These are phyloP conservation scores for Engystomops pustulosus DNA, from an alignment of 2,113 vertebrate species.

Conservation along the genomic window DNA sequence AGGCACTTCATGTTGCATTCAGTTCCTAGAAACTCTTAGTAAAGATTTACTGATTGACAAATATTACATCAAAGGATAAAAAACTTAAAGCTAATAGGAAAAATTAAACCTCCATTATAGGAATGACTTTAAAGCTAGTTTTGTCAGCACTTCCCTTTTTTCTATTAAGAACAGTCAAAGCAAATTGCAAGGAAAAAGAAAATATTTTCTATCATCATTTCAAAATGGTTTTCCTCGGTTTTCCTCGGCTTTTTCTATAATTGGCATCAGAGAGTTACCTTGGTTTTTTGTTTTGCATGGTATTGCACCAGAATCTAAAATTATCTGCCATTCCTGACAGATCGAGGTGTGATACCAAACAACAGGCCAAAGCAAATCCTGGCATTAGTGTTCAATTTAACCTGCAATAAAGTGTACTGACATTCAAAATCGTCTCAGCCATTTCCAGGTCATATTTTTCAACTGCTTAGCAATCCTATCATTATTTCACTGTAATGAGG, in stretches of 20 bases:
- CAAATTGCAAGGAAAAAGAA: slow-evolving; percentile 19
- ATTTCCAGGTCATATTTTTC: slow-evolving; percentile 58
- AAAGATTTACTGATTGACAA: slow-evolving; percentile 41
- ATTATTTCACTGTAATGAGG: slow-evolving; percentile 60
- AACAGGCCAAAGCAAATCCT: slow-evolving; percentile 52
- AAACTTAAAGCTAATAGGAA: slow-evolving; percentile 23
- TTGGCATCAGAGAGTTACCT: slow-evolving; percentile 12
- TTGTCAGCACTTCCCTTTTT: slow-evolving; percentile 4
- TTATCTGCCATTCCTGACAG: slow-evolving; percentile 40
- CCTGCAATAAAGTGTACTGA: slow-evolving; percentile 54
- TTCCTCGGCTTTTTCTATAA: slow-evolving; percentile 38
- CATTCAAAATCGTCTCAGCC: slow-evolving; percentile 55
- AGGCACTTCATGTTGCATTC: background rate
- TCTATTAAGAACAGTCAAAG: slow-evolving; percentile 18
- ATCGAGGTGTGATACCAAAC: slow-evolving; percentile 33
- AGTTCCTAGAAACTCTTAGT: slow-evolving; percentile 14
- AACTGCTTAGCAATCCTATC: slow-evolving; percentile 59
- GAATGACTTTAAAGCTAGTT: slow-evolving; percentile 20
- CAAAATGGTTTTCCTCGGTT: slow-evolving; percentile 7
- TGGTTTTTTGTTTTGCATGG: slow-evolving; percentile 42
- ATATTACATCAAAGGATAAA: slow-evolving; percentile 20
- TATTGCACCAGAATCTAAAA: slow-evolving; percentile 38
- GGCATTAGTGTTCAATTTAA: slow-evolving; percentile 54
- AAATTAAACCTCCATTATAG: slow-evolving; percentile 38
- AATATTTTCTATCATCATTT: slow-evolving; percentile 42